A percentile compares a stretch with the other conserved stretches of the same genome.
phyloP scores from a whole-genome alignment of 2,888 invertebrate genomes.

The Drosophila mercatorum region DNA sequence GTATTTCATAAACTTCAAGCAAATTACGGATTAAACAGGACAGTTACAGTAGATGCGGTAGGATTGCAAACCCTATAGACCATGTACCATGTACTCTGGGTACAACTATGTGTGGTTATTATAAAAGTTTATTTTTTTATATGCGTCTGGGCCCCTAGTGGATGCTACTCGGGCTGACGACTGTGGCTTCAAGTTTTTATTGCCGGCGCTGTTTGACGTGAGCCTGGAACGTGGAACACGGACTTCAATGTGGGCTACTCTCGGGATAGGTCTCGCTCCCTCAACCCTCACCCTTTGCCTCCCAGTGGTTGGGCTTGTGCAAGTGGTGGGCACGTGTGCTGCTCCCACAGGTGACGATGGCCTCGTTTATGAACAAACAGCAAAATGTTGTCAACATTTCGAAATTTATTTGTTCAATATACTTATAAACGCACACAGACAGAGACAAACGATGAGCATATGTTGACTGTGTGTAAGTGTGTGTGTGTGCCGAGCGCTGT shows the following conservation, averaged over 20 bases:
- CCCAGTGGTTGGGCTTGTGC: slow-evolving; percentile 16
- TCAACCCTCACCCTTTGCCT: not conserved
- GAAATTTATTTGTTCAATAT: slow-evolving; percentile 80
- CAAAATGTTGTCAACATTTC: slow-evolving; percentile 80
- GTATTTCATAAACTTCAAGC: slow-evolving; percentile 59
- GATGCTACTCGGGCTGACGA: slow-evolving; percentile 47
- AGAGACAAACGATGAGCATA: slow-evolving; percentile 52
- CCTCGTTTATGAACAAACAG: slow-evolving; percentile 80
- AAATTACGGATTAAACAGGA: slow-evolving; percentile 68
- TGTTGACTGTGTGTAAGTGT: slow-evolving; percentile 52
- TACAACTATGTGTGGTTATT: slow-evolving; percentile 61
- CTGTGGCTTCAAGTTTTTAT: slow-evolving; percentile 61
- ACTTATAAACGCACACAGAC: slow-evolving; percentile 59
- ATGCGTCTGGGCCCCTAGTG: slow-evolving; percentile 51
- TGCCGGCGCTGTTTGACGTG: slow-evolving; percentile 57
- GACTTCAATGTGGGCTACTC: not conserved
- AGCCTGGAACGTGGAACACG: slow-evolving; percentile 17
- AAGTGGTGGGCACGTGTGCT: slow-evolving; percentile 47
- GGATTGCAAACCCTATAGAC: slow-evolving; percentile 17
- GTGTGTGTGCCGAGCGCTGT: slow-evolving; percentile 14
- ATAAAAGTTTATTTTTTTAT: slow-evolving; percentile 65
- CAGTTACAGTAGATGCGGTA: slow-evolving; percentile 44
- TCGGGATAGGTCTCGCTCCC: not conserved
- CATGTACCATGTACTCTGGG: slow-evolving; percentile 4
- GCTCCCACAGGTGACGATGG: slow-evolving; percentile 81